Base-by-base conservation (phyloP, 2,113 vertebrate genomes). In the Pteronura brasiliensis region DNA sequence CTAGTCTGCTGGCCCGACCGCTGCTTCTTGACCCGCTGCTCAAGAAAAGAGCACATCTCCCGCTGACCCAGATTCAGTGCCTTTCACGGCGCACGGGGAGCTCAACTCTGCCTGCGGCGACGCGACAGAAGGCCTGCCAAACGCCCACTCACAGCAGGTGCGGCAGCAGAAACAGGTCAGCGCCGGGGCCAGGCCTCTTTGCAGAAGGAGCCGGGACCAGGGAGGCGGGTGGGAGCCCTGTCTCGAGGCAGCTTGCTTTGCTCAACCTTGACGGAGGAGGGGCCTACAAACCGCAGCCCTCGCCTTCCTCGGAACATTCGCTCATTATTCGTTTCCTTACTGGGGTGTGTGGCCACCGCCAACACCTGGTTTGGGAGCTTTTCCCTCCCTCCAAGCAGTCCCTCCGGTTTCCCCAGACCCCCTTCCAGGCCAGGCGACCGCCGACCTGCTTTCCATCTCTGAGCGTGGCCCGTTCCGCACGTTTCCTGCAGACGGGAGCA, bases 1-100 rank as follows among this genome's bases (percentile, higher is more conserved):
- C 86, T 93, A 72, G 83, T 95, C 59, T 77, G 18, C 61, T 12
- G 1, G n/a, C 77, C 82, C n/a, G 23, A 79, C 72, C 91, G 52
- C 77, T 95, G 91, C 86, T 69, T 83, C 57, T 59, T 97, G 93
- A 96, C 93, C 42, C 3, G 21, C 57, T 82, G 34, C 89, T 61
- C 76, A 4, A 23, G 87, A 11, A 87, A 81, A 67, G 84, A 84
- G n/a, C 29, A 3, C 34, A 11, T 39, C 96, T 95, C 90, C 90
- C 21, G 13, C 52, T 97, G 95, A 97, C 96, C 97, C 89, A 97
- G 95, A 98, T 95, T 97, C 89, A 59, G 34, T 1, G 34, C 59
- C 86, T 98, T 93, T 96, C 59, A 93, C 49, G 36, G 27, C 69
- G 79, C 83, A 77, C 85, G 52, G 95, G 93, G 92, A 93, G 63